Evolutionary conservation across 2,797 vertebrate genomes (phyloP), one percentile per base, ranked within the genome.

Genomic region (Cyprinodon diabolis): DNA sequence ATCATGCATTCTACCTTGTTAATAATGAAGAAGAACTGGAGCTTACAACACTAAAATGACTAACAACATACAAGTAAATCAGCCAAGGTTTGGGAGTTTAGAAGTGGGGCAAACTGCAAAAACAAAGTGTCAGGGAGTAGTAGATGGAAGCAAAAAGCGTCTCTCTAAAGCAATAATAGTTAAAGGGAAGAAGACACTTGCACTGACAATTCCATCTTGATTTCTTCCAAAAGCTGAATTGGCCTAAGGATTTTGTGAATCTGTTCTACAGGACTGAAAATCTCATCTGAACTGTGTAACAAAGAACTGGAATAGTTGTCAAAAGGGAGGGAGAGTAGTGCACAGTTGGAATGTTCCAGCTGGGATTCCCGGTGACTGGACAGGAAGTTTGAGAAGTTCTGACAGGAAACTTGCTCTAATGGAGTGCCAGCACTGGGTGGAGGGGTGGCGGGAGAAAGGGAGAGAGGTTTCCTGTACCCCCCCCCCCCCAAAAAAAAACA

Each of bases 311-410:
- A 25, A 73, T 66, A 70, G 76, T 67, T 14, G 58, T 73, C 66
- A 74, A 65, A 52, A 84, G 68, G 70, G 84, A 71, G 77, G 71
- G 73, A 74, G 80, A 69, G 66, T 60, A n/a, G 76, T 60, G 78
- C 85, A 89, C 89, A 90, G 89, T 90, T 92, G 92, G 92, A 94
- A 92, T 92, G 92, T 92, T 93, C 91, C 92, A 92, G 87, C 91
- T 92, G 92, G 91, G 91, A 93, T 91, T 94, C 91, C 92, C 89
- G 69, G 88, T 94, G 89, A 87, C 89, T 91, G 90, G 80, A 92
- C 89, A 94, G 95, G 94, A 95, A 94, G 93, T 89, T 76, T 80
- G 88, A 87, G 81, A 86, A 93, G 90, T 84, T 84, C 84, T 90
- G 90, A 88, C 92, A 94, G 95, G 94, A 95, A 95, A 90, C 86